A percentile compares a stretch with the other conserved stretches of the same genome.
Evolutionary conservation across 2,797 vertebrate species (phyloP).

Genomic region (Graptemys geographica): DNA sequence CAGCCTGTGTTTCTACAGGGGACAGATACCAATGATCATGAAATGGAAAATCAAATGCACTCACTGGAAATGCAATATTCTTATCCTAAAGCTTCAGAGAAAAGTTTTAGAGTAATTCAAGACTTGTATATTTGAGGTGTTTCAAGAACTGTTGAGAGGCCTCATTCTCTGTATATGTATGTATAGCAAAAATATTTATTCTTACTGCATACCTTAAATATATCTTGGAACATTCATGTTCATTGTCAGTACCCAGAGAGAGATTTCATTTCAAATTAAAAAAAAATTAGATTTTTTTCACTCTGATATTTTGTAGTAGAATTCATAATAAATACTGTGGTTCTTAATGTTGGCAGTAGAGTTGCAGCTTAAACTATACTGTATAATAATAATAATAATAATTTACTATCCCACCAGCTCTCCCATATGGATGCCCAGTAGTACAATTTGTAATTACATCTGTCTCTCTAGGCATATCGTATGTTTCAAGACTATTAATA

Average conservation of each 20-base stretch:
- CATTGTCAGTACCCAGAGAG: not conserved
- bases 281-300: conserved; percentile 1
- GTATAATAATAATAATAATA: not conserved
- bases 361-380: conserved; percentile 34
- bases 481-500: not conserved
- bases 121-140: conserved; percentile 25
- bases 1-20: conserved; percentile 39
- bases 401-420: conserved; percentile 17
- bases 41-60: not conserved
- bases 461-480: not conserved
- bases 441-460: conserved; percentile 15
- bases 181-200: conserved; percentile 15
- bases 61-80: not conserved
- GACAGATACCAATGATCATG: conserved; percentile 16
- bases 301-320: conserved; percentile 11
- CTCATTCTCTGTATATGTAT: conserved; percentile 27
- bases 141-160: conserved; percentile 34
- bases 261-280: conserved; percentile 3
- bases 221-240: not conserved
- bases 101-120: conserved; percentile 46
- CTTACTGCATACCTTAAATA: not conserved
- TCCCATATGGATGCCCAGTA: not conserved
- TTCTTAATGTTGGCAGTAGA: conserved; percentile 8
- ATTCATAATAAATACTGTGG: conserved; percentile 21
- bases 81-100: conserved; percentile 25